A percentile compares a stretch with the other conserved stretches of the same genome.
Conservation (phyloP, 2,113 vertebrate genomes). For the Neogale vison region DNA sequence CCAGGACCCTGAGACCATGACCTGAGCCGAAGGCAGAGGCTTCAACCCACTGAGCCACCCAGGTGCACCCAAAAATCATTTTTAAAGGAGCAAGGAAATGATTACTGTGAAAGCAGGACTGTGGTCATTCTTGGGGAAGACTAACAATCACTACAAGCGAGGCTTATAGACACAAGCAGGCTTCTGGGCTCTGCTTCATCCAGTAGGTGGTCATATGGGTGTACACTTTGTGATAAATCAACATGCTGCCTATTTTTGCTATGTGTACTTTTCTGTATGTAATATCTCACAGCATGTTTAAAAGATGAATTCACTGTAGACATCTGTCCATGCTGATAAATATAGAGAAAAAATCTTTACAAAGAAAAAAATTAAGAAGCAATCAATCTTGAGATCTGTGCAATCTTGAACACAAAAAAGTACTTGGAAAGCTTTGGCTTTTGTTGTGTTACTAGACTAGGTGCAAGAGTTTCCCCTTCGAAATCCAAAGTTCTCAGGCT, state of each 20-base stretch:
- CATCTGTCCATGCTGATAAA: background rate
- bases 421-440: background rate
- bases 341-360: background rate
- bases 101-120: background rate
- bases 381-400: background rate
- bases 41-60: no score
- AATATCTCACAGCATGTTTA: background rate
- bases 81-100: background rate
- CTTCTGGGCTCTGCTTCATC: background rate
- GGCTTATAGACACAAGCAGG: background rate
- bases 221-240: background rate
- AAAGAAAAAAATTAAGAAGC: background rate
- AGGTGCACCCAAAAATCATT: background rate
- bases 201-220: rapidly evolving
- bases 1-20: no score
- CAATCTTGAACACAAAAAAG: background rate
- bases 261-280: background rate
- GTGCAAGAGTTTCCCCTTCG: background rate
- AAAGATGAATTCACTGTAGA: background rate
- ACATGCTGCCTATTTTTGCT: background rate
- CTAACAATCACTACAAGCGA: background rate
- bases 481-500: background rate
- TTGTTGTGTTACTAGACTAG: background rate
- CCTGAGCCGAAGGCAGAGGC: no score
- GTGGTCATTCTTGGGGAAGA: background rate